Evolutionary conservation across 2,113 vertebrate species (phyloP).

Genomic region (Bos indicus): DNA sequence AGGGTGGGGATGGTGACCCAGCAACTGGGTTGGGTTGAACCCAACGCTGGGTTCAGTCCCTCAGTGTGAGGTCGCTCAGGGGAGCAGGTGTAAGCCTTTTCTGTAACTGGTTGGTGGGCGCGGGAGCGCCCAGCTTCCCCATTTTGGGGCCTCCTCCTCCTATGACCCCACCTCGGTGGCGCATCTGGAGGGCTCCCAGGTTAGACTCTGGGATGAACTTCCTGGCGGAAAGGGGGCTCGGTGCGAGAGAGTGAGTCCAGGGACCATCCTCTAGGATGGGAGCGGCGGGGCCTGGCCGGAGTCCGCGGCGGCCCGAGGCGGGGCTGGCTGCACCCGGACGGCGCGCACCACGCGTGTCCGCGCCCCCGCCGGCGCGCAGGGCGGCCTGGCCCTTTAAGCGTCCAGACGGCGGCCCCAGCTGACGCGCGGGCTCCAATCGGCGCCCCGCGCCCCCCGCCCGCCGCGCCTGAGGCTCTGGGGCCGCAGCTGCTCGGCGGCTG

Average conservation of each 20-base stretch:
- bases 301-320: background rate
- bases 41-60: background rate
- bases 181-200: background rate
- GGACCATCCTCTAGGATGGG: background rate
- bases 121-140: background rate
- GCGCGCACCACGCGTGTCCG: constrained; percentile 38
- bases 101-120: background rate
- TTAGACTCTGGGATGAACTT: background rate
- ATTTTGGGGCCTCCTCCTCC: background rate
- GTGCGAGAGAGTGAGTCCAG: background rate
- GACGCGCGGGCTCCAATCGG: constrained; percentile 92
- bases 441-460: constrained; percentile 75
- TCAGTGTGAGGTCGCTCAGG: background rate
- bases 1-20: background rate
- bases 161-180: background rate
- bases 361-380: constrained; percentile 35
- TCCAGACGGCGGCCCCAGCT: constrained; percentile 90
- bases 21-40: too few relatives aligned
- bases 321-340: background rate
- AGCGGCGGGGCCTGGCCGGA: background rate
- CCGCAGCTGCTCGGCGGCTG: constrained; percentile 64
- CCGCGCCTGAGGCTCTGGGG: constrained; percentile 66
- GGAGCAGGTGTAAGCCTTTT: background rate
- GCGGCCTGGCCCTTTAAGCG: constrained; percentile 89
- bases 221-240: background rate